Conservation (phyloP, 2,113 vertebrate species). For the Acrocephalus arundinaceus region DNA sequence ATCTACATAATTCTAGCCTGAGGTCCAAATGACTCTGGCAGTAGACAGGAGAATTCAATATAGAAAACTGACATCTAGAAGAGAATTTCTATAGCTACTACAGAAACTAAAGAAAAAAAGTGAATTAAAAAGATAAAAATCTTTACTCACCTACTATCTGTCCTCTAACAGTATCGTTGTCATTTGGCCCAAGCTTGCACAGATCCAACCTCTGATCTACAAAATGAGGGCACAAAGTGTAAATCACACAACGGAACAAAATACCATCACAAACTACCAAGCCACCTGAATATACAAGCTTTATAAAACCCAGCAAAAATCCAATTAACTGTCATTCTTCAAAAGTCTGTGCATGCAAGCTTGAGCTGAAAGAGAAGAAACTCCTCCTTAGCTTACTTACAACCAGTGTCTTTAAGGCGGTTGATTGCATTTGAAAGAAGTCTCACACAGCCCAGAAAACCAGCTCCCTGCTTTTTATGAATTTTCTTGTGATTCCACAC, state of each 20-base stretch:
- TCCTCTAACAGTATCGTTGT: slow-evolving; percentile 95
- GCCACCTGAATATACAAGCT: neutral
- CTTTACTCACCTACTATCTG: slow-evolving; percentile 92
- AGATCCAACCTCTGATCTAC: slow-evolving; percentile 95
- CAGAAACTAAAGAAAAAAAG: neutral
- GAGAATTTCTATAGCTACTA: neutral
- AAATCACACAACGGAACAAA: neutral
- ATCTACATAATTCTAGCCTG: neutral
- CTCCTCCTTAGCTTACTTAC: slow-evolving; percentile 78
- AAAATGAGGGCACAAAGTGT: neutral
- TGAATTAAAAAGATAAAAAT: neutral
- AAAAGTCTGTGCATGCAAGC: neutral
- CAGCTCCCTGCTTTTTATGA: slow-evolving; percentile 98
- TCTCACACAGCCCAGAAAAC: slow-evolving; percentile 96
- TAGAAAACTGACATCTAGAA: neutral
- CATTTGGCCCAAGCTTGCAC: slow-evolving; percentile 94
- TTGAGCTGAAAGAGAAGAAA: neutral
- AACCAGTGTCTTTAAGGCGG: slow-evolving; percentile 98
- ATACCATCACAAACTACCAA: neutral
- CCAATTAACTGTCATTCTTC: neutral
- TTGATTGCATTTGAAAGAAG: slow-evolving; percentile 98
- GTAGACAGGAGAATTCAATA: neutral
- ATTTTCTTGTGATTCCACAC: slow-evolving; percentile 99
- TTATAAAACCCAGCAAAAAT: slow-evolving; percentile 30
- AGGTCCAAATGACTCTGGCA: neutral